Percentiles rank a stretch among this genome's conserved stretches.
Conservation (phyloP, 2,888 invertebrate species). For the Lepidochrysops patricia region DNA sequence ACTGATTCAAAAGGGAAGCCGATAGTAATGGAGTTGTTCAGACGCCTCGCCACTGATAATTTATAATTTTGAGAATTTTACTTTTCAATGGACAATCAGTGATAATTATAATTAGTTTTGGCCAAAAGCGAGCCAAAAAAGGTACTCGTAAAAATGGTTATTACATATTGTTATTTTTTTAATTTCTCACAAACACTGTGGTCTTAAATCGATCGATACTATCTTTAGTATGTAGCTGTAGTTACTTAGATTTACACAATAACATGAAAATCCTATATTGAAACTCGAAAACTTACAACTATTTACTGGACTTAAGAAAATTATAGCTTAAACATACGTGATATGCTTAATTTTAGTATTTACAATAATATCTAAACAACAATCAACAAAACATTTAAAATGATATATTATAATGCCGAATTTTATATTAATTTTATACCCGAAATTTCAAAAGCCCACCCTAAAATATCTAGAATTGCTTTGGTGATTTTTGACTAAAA, state of each 20-base stretch:
- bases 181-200: not conserved
- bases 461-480: conserved; percentile 30
- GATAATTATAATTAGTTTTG: too few species aligned
- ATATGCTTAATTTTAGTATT: conserved; percentile 50
- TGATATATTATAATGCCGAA: conserved; percentile 24
- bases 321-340: conserved; percentile 49
- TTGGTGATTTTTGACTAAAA: conserved; percentile 50
- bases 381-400: conserved; percentile 50
- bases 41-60: too few species aligned
- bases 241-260: conserved; percentile 11
- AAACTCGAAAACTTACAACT: conserved; percentile 22
- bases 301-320: conserved; percentile 25
- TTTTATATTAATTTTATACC: conserved; percentile 22
- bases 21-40: too few species aligned
- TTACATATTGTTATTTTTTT: not conserved
- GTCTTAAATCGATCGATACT: conserved; percentile 1
- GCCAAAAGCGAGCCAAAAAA: too few species aligned
- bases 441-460: conserved; percentile 18
- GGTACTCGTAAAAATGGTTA: not conserved
- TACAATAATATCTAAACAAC: conserved; percentile 52
- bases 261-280: conserved; percentile 3
- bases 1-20: too few species aligned
- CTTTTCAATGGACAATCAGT: too few species aligned
- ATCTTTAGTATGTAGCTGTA: conserved; percentile 16
- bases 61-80: too few species aligned